Conservation (phyloP, 2,113 vertebrate species). For the Bujurquina vittata region DNA sequence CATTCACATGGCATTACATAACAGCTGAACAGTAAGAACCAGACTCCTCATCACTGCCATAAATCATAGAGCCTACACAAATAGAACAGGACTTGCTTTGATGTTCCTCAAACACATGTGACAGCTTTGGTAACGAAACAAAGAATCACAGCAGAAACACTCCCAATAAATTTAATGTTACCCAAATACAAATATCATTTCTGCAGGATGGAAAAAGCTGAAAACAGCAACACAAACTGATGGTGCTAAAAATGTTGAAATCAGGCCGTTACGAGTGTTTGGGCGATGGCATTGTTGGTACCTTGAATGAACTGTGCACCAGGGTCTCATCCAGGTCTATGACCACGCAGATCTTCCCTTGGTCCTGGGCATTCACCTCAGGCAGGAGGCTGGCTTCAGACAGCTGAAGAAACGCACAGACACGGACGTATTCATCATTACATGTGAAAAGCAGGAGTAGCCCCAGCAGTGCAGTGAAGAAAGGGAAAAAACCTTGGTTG, state of each 20-base stretch:
- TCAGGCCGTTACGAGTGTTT: neutral
- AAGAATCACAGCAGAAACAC: neutral
- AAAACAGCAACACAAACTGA: neutral
- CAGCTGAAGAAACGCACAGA: conserved; percentile 71
- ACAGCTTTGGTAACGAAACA: neutral
- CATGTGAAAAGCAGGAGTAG: neutral
- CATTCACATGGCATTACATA: conserved; percentile 69
- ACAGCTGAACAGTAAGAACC: conserved; percentile 26
- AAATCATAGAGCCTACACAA: conserved; percentile 36
- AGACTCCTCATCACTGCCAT: conserved; percentile 5
- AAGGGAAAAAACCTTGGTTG: neutral
- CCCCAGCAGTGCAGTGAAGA: neutral
- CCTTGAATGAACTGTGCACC: conserved; percentile 96
- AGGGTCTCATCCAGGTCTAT: conserved; percentile 94
- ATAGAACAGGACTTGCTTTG: neutral
- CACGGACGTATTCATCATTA: neutral
- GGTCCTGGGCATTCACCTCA: conserved; percentile 85
- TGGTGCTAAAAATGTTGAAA: neutral
- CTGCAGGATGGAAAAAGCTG: neutral
- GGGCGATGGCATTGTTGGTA: conserved; percentile 28
- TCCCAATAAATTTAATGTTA: neutral
- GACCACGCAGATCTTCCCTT: conserved; percentile 91
- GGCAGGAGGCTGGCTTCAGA: conserved; percentile 85
- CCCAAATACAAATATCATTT: neutral
- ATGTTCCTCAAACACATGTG: neutral